Evolutionary conservation across 2,797 vertebrate genomes (phyloP).

Genomic region (Enoplosus armatus): DNA sequence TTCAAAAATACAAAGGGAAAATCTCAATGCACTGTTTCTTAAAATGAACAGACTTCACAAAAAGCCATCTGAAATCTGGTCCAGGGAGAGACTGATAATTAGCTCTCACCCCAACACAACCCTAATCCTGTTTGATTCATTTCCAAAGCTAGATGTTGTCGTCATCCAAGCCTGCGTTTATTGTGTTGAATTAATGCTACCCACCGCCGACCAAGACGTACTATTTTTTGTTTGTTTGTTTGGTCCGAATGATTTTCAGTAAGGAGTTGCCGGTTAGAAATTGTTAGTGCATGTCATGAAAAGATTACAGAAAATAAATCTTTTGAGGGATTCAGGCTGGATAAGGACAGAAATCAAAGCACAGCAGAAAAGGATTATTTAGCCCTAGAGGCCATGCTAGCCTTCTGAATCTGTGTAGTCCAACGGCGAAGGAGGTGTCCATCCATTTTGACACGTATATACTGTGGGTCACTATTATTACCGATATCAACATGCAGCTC

Average conservation of each 20-base stretch:
- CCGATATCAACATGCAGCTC: constrained; percentile 63
- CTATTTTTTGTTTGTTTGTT: too few relatives aligned
- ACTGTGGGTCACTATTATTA: constrained; percentile 55
- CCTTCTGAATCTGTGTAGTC: constrained; percentile 46
- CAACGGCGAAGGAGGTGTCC: constrained; percentile 57
- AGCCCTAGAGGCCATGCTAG: constrained; percentile 36
- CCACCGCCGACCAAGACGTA: constrained; percentile 9
- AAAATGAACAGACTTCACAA: constrained; percentile 53
- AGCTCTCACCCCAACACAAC: constrained; percentile 47
- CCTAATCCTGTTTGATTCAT: constrained; percentile 47
- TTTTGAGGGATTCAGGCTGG: constrained; percentile 26
- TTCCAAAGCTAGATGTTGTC: constrained; percentile 40
- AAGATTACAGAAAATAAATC: constrained; percentile 59
- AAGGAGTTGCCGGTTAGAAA: constrained; percentile 40
- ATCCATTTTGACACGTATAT: constrained; percentile 35
- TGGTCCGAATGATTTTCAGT: constrained; percentile 33
- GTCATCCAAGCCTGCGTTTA: constrained; percentile 32
- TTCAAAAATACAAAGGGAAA: constrained; percentile 48
- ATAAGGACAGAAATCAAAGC: constrained; percentile 7
- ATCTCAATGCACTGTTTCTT: constrained; percentile 22
- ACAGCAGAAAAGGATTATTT: constrained; percentile 50
- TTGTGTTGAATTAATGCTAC: constrained; percentile 31
- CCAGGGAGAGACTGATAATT: constrained; percentile 56
- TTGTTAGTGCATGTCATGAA: constrained; percentile 61
- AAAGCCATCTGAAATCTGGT: constrained; percentile 54